Base-by-base conservation (phyloP, 1,140 invertebrate genomes). In the Aphelinus atriplicis region DNA sequence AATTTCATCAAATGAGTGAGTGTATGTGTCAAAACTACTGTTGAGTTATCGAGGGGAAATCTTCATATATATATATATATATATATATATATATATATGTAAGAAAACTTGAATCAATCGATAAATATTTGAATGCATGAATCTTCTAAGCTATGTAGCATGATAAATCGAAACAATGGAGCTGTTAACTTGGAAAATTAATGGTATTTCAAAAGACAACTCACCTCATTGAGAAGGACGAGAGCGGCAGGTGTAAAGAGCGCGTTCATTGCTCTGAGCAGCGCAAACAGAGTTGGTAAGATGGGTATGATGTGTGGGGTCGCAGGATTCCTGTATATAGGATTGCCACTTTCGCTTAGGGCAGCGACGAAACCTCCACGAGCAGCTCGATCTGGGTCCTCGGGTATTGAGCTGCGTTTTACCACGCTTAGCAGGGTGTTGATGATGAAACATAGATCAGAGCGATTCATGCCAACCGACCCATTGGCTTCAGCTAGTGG, bases 241-340 rank as follows among this genome's bases (percentile, higher is more conserved):
- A 92, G 80, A 2, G 91, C 92, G 26, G 91, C 90, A 6, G 93
- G 92, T 26, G 91, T 91, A 84, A 95, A 96, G 55, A 97, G 86
- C 78, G 92, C 92, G 86, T 96, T 96, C 79, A 96, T 91, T 6
- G 93, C 91, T 76, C 94, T 91, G 69, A 92, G 89, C 7, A 97
- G 86, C 6, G 91, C 89, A 47, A 97, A 90, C 2, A 96, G 89
- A 76, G 94, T 92, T 3, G 94, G 93, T 61, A 97, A 84, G 56
- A 96, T 82, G 2, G 93, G 93, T 76, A 95, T 90, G 76, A 97
- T 91, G 83, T 96, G 94, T 48, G 91, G 91, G 5, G 94, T 92
- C 45, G 95, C 94, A 51, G 96, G 96, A 90, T 96, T 97, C 48
- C 95, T 90, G 85, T 94, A 94, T 1, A 95, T 89, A 5, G 92